phyloP scores from a whole-genome alignment of 2,797 vertebrate genomes.

The Leontocebus nigricollis region DNA sequence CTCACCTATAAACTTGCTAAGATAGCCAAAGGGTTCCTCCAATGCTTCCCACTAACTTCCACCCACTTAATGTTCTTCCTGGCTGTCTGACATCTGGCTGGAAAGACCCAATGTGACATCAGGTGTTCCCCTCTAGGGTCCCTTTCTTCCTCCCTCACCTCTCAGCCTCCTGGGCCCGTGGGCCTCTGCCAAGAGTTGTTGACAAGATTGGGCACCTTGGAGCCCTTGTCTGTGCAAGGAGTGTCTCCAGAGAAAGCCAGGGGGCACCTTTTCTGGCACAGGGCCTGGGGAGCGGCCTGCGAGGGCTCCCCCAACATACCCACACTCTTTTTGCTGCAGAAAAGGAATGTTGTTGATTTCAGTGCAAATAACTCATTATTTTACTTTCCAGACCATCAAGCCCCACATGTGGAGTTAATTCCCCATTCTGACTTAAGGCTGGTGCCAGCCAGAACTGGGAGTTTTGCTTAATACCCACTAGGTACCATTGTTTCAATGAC shows the following conservation, averaged over 20 bases:
- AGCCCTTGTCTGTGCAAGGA: not conserved
- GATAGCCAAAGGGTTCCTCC: not conserved
- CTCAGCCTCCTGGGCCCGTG: not conserved
- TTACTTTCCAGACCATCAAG: constrained; percentile 36
- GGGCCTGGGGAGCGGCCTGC: not conserved
- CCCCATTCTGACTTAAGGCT: constrained; percentile 3
- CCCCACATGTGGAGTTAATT: constrained; percentile 26
- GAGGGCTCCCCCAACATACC: not conserved
- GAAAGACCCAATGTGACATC: not conserved
- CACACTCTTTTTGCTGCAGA: not conserved
- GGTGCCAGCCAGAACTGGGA: constrained; percentile 58
- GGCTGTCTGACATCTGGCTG: not conserved
- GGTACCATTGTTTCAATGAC: constrained; percentile 78
- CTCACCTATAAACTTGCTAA: not conserved
- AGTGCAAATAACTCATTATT: constrained; percentile 58
- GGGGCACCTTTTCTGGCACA: not conserved
- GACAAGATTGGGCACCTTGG: not conserved
- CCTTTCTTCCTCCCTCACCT: not conserved
- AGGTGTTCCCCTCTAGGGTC: not conserved
- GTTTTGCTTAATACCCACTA: constrained; percentile 79
- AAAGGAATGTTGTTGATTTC: constrained; percentile 22
- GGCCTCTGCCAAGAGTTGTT: not conserved
- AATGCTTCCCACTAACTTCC: too few relatives aligned
- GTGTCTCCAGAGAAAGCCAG: not conserved
- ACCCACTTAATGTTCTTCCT: not conserved